Base-by-base conservation (phyloP, 1,140 invertebrate genomes). In the Metaphire vulgaris region DNA sequence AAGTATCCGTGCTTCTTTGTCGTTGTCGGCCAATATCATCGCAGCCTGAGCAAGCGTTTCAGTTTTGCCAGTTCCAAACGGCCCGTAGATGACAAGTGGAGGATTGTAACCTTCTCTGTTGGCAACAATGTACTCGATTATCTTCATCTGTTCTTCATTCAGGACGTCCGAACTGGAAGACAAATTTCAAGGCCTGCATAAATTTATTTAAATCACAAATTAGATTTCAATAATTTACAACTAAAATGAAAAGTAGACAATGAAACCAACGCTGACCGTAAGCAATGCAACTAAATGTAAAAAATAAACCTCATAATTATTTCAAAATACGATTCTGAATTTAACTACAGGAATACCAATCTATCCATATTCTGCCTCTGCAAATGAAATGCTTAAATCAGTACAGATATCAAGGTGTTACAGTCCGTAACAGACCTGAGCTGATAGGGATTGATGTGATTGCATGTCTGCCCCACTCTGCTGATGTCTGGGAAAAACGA, bases 21-120 rank as follows among this genome's bases (percentile, higher is more conserved):
- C 89, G n/a, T 88, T 86, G 2, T 92, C 83, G 2, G 95, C 84
- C 69, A 92, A 89, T 82, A 91, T 90, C 28, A 92, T 90, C 0
- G 91, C 82, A 74, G 83, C 91, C 81, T 93, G 91, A 0, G 92
- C 93, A 75, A 95, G 87, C 0, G 93, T 94, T 80, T 92, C 94
- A 0, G 93, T 95, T 83, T 96, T 96, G 0, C 93, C 93, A 0
- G 93, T 95, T 30, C 93, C 93, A 87, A 92, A 96, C 0, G 93
- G 93, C 33, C 89, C 93, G 21, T 94, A 90, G 2, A 95, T 88
- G 30, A 95, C 82, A 78, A 96, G 90, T 0, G 93, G 93, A 0
- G 93, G 93, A 74, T 93, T 83, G 87, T 87, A 26, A 89, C 84
- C 16, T 88, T 86, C 16, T 87, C 81, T 0, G 90, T 89, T 26